Base-by-base conservation (phyloP, 2,113 vertebrate genomes). In the Lagopus muta region DNA sequence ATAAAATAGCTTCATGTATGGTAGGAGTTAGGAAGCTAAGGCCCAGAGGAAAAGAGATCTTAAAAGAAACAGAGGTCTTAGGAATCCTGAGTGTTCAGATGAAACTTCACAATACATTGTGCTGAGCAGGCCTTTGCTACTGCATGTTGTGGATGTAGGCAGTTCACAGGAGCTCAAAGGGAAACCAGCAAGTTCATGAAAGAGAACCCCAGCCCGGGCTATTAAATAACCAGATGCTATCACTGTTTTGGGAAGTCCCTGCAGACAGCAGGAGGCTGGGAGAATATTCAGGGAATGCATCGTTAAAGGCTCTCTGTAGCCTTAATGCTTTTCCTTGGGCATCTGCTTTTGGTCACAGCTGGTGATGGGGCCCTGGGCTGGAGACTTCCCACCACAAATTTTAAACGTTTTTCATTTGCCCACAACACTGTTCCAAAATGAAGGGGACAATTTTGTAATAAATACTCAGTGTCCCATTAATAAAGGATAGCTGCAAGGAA, bases 391-490 rank as follows among this genome's bases (percentile, higher is more conserved):
- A 8, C 8, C 25, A 6, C 34, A n/a, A 38, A 30, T 82, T 69
- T n/a, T 4, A 1, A 73, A 43, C 20, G 1, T 5, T 21, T 27
- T 21, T 0, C 2, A 4, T 19, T 64, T 57, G 40, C 76, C 36
- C 30, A 18, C 74, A 28, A 2, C 57, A 43, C 4, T 21, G 36
- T 43, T 52, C 60, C 27, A 30, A 36, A 30, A 40, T 0, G 2
- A n/a, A 38, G 16, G 47, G 30, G 76, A 57, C 42, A 38, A 48
- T 30, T 48, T 19, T 12, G 32, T 8, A 38, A 54, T 4, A 38
- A 34, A 62, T 3, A 42, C 4, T 6, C 0, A 15, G 22, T 0
- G 0, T 1, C 3, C 4, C 5, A 8, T 28, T 24, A 65, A 40
- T 9, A 22, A 61, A 13, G 13, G 19, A 45, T 32, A n/a, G 43